Evolutionary conservation across 2,888 invertebrate species (phyloP).

Genomic region (Eupithecia subumbrata): DNA sequence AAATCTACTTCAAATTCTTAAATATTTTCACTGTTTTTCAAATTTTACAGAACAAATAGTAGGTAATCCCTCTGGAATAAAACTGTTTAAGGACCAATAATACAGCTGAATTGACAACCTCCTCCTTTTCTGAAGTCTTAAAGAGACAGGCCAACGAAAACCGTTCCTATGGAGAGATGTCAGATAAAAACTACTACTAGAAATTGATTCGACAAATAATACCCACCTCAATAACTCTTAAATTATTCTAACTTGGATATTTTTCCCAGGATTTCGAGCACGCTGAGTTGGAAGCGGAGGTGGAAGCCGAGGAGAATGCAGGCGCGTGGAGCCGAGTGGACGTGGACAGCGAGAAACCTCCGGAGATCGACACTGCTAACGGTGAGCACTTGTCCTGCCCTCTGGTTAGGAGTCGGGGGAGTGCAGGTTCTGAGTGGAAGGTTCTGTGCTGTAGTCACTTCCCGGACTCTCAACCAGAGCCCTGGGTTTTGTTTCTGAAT

Average conservation of each 20-base stretch:
- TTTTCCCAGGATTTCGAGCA: constrained; percentile 64
- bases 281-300: constrained; percentile 66
- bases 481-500: too few relatives aligned
- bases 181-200: not conserved
- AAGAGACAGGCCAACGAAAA: too few relatives aligned
- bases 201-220: not conserved
- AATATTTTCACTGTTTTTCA: too few relatives aligned
- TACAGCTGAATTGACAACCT: too few relatives aligned
- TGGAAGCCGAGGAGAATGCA: constrained; percentile 80
- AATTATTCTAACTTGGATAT: not conserved
- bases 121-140: too few relatives aligned
- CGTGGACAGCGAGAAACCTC: constrained; percentile 77
- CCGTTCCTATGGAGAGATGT: not conserved
- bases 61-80: too few relatives aligned
- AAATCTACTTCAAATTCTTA: too few relatives aligned
- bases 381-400: constrained; percentile 57
- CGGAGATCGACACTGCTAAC: constrained; percentile 75
- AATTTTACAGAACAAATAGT: too few relatives aligned
- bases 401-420: too few relatives aligned
- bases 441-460: not conserved
- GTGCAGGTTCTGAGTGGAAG: too few relatives aligned
- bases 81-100: too few relatives aligned
- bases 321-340: constrained; percentile 95
- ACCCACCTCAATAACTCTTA: not conserved
- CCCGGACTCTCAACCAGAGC: too few relatives aligned